Evolutionary conservation across 2,888 invertebrate species (phyloP).

Genomic region (Cheilosia soror): DNA sequence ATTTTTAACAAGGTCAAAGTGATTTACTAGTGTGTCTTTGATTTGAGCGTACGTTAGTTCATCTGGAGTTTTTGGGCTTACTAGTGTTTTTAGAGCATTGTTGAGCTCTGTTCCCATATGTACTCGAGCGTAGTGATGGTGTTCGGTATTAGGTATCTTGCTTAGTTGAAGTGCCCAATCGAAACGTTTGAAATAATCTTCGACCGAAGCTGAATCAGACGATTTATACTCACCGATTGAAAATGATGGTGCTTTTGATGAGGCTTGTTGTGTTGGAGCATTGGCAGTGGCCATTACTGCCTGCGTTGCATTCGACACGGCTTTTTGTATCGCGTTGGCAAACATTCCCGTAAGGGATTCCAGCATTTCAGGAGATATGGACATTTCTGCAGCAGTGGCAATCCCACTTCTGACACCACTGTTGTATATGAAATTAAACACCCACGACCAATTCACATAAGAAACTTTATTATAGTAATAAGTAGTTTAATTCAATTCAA

Average conservation of each 20-base stretch:
- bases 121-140: constrained; percentile 47
- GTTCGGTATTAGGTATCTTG: constrained; percentile 31
- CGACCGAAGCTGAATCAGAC: constrained; percentile 21
- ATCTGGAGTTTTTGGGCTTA: constrained; percentile 24
- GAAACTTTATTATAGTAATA: too few relatives aligned
- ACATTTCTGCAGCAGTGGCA: background rate
- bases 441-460: too few relatives aligned
- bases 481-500: too few relatives aligned
- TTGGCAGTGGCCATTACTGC: too few relatives aligned
- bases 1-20: constrained; percentile 10
- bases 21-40: constrained; percentile 9
- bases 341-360: constrained; percentile 9
- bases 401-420: constrained; percentile 42
- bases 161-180: constrained; percentile 57
- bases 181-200: constrained; percentile 60
- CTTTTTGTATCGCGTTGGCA: background rate
- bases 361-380: background rate
- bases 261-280: background rate
- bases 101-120: constrained; percentile 66
- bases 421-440: background rate
- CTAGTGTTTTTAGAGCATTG: constrained; percentile 47
- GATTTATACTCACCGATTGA: constrained; percentile 22
- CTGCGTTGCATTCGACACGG: background rate
- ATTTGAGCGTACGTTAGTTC: constrained; percentile 6
- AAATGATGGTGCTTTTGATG: constrained; percentile 6